These are phyloP conservation scores for Epizoanthus fatuus DNA, from an alignment of 92 coral and sea anemone genomes.

Conservation along the genomic window DNA sequence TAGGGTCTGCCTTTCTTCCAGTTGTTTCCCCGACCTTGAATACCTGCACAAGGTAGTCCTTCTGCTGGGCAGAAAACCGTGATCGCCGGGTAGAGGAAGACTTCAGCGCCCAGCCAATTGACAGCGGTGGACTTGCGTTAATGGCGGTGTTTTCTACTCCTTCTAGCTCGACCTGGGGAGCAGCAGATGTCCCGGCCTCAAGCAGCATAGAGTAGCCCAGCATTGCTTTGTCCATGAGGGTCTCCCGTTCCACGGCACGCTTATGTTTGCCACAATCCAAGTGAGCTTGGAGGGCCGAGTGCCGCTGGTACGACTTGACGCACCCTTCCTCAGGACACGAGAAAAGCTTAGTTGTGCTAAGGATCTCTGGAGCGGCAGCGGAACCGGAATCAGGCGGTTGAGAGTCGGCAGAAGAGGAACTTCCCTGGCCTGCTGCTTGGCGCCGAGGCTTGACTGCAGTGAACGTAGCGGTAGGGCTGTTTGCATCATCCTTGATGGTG, in stretches of 20 bases:
- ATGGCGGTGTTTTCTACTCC: slow-evolving; percentile 8
- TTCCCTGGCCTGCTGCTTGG: neutral
- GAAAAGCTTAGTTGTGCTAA: slow-evolving; percentile 27
- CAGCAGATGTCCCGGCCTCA: slow-evolving; percentile 39
- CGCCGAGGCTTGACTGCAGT: slow-evolving; percentile 32
- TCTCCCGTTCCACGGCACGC: slow-evolving; percentile 73
- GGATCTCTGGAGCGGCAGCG: neutral
- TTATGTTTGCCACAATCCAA: slow-evolving; percentile 70
- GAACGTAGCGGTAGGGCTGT: slow-evolving; percentile 9
- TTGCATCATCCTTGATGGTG: slow-evolving; percentile 29
- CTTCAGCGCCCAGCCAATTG: slow-evolving; percentile 82
- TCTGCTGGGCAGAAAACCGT: slow-evolving; percentile 66
- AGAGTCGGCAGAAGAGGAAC: slow-evolving; percentile 10
- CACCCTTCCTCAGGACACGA: slow-evolving; percentile 85
- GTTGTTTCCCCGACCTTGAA: slow-evolving; percentile 73
- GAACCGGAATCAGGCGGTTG: slow-evolving; percentile 2
- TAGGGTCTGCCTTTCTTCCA: slow-evolving; percentile 64
- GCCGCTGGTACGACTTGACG: slow-evolving; percentile 59
- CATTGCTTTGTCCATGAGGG: slow-evolving; percentile 75
- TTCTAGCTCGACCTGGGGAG: neutral
- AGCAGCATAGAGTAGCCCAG: slow-evolving; percentile 65
- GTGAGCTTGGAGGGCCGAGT: slow-evolving; percentile 76
- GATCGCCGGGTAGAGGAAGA: slow-evolving; percentile 42
- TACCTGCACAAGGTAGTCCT: slow-evolving; percentile 57
- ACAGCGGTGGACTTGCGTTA: slow-evolving; percentile 38